Conservation (phyloP, 2,888 invertebrate genomes). For the Nemoura dubitans region DNA sequence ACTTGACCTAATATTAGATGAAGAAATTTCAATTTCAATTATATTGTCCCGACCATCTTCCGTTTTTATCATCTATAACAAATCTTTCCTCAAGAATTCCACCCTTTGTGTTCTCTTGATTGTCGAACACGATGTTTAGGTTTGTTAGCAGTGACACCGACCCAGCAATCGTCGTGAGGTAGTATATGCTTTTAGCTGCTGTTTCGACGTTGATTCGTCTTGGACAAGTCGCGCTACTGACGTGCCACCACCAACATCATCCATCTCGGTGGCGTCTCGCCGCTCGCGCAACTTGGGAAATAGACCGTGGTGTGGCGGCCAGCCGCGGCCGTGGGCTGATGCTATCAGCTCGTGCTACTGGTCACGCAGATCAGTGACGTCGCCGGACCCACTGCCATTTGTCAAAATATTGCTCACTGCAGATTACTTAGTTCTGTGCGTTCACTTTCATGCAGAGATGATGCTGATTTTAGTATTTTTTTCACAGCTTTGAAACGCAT, state of each 20-base stretch:
- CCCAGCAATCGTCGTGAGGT: neutral
- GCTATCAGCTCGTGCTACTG: neutral
- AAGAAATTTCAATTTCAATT: neutral
- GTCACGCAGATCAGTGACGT: neutral
- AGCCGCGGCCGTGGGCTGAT: neutral
- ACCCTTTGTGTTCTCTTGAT: neutral
- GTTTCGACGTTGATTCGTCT: constrained; percentile 35
- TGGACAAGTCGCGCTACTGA: constrained; percentile 28
- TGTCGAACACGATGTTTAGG: constrained; percentile 29
- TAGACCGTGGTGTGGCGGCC: constrained; percentile 2
- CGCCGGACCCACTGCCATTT: neutral
- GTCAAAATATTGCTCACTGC: neutral
- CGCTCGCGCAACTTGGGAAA: neutral
- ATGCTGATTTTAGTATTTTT: neutral
- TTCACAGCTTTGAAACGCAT: neutral
- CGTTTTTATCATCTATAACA: neutral
- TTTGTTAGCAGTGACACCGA: constrained; percentile 13
- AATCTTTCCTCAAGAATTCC: neutral
- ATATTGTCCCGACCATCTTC: neutral
- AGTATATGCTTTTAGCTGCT: neutral
- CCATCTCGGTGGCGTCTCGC: neutral
- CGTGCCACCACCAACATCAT: neutral
- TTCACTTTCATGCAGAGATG: neutral
- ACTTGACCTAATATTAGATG: too few relatives aligned
- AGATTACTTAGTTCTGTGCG: neutral